Evolutionary conservation across 1,140 invertebrate genomes (phyloP).

Genomic region (Lepidostoma basale): DNA sequence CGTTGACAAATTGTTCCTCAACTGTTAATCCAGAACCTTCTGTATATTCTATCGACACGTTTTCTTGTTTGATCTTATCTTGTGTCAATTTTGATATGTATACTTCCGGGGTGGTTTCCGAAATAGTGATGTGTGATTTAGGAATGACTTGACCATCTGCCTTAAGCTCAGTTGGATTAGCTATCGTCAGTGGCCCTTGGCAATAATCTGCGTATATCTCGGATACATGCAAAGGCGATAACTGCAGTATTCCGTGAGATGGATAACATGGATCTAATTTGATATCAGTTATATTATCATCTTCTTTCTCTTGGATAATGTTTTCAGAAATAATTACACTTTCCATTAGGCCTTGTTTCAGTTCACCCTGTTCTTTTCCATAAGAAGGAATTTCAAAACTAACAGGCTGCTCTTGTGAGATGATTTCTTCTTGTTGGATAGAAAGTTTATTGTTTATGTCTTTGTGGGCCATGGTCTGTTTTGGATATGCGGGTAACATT

Average conservation of each 20-base stretch:
- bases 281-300: constrained; percentile 49
- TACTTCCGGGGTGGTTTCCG: constrained; percentile 49
- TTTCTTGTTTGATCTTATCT: constrained; percentile 46
- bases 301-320: constrained; percentile 55
- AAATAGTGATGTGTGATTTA: constrained; percentile 43
- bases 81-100: constrained; percentile 32
- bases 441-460: constrained; percentile 49
- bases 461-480: constrained; percentile 47
- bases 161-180: constrained; percentile 43
- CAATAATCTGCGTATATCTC: constrained; percentile 48
- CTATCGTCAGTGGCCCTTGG: constrained; percentile 44
- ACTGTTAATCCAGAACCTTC: constrained; percentile 48
- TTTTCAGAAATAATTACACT: constrained; percentile 57
- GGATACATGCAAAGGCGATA: constrained; percentile 18
- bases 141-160: constrained; percentile 48
- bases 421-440: constrained; percentile 55
- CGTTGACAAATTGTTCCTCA: constrained; percentile 49
- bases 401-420: constrained; percentile 48
- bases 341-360: constrained; percentile 58
- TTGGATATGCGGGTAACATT: constrained; percentile 47
- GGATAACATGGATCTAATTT: constrained; percentile 45
- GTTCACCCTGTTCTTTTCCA: constrained; percentile 50
- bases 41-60: constrained; percentile 50
- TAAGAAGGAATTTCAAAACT: constrained; percentile 49
- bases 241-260: constrained; percentile 26